These are phyloP conservation scores for Dendrophyllia cribrosa DNA, from an alignment of 64 coral and sea anemone genomes.

Conservation along the genomic window DNA sequence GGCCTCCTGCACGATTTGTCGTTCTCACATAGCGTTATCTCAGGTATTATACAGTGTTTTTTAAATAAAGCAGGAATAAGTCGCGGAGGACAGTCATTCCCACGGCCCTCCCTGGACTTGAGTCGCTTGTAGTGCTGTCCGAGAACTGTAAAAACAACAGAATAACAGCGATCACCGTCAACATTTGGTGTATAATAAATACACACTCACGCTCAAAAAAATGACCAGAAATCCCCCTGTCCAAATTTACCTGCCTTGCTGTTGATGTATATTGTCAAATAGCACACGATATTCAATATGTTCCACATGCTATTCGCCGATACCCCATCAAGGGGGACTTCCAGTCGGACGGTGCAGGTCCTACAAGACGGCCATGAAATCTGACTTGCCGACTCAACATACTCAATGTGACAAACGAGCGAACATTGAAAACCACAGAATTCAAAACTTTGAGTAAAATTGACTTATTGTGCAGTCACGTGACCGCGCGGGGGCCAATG, in stretches of 20 bases:
- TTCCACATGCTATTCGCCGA: constrained; percentile 47
- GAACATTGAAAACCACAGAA: constrained; percentile 57
- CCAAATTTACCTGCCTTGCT: constrained; percentile 36
- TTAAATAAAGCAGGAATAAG: neutral
- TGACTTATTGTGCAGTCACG: constrained; percentile 42
- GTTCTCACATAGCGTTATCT: neutral
- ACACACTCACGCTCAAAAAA: neutral
- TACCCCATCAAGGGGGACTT: constrained; percentile 34
- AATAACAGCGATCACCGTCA: neutral
- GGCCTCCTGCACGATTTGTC: constrained; percentile 14
- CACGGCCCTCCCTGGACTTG: constrained; percentile 22
- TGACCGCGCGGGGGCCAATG: neutral
- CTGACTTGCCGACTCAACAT: constrained; percentile 40
- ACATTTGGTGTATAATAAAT: neutral
- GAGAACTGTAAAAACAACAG: constrained; percentile 26
- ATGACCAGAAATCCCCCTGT: constrained; percentile 36
- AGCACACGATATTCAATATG: constrained; percentile 48
- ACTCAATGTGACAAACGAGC: constrained; percentile 36
- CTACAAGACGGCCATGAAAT: constrained; percentile 31
- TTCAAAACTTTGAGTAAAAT: constrained; percentile 56
- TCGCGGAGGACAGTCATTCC: neutral
- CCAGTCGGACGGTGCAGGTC: constrained; percentile 4
- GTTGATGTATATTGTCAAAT: constrained; percentile 31
- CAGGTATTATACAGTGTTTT: neutral
- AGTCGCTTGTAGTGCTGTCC: constrained; percentile 14